Percentiles rank a stretch among this genome's conserved stretches.
These are phyloP conservation scores for Drosophila grimshawi DNA, from an alignment of 1,140 invertebrate genomes.

Conservation along the genomic window DNA sequence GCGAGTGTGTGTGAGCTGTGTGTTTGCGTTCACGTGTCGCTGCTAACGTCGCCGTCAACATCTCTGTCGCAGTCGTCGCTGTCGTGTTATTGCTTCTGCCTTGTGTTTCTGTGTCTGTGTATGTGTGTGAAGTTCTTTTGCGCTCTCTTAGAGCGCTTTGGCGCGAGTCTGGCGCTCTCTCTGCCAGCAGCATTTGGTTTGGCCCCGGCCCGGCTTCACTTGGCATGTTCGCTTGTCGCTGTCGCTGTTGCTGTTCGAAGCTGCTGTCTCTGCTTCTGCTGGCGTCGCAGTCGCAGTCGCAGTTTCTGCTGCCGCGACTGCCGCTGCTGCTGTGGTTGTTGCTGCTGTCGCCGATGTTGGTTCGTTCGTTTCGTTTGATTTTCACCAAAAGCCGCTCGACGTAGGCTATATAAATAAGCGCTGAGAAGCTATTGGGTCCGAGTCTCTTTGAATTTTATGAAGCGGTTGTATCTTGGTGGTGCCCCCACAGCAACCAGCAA, in stretches of 20 bases:
- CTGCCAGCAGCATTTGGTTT: slow-evolving; percentile 35
- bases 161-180: slow-evolving; percentile 26
- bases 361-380: slow-evolving; percentile 67
- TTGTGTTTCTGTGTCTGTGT: slow-evolving; percentile 12
- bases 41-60: slow-evolving; percentile 6
- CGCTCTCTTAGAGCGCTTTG: slow-evolving; percentile 42
- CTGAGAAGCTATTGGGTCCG: slow-evolving; percentile 83
- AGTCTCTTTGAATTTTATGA: slow-evolving; percentile 85
- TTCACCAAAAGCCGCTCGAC: slow-evolving; percentile 76
- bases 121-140: slow-evolving; percentile 62
- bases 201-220: slow-evolving; percentile 38
- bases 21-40: slow-evolving; percentile 51
- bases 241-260: slow-evolving; percentile 7
- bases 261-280: slow-evolving; percentile 15
- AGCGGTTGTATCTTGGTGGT: slow-evolving; percentile 84
- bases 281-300: slow-evolving; percentile 5
- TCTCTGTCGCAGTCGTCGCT: background rate
- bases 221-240: slow-evolving; percentile 46
- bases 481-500: slow-evolving; percentile 52
- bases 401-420: slow-evolving; percentile 85
- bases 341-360: slow-evolving; percentile 42
- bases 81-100: background rate
- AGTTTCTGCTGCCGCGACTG: slow-evolving; percentile 31
- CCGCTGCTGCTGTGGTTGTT: slow-evolving; percentile 18
- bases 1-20: slow-evolving; percentile 19